Base-by-base conservation (phyloP, 2,113 vertebrate genomes). In the Oncorhynchus masou region DNA sequence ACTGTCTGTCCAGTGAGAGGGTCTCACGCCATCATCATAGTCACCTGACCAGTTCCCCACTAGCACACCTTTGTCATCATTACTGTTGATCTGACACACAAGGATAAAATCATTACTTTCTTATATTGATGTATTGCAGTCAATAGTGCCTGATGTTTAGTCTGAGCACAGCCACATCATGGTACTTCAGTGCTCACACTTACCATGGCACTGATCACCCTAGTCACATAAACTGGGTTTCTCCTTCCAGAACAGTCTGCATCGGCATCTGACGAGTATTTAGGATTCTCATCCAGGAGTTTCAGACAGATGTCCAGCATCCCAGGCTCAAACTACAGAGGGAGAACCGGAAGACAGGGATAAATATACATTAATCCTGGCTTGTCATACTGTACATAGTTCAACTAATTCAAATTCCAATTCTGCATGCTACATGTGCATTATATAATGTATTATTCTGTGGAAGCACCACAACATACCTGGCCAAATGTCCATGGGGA, bases 141-240 rank as follows among this genome's bases (percentile, higher is more conserved):
- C 51, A 54, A 54, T 19, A 54, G 51, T 54, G 51, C 51, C 16
- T 54, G 16, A 15, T 54, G 20, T 9, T 71, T 31, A 19, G 2
- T n/a, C 22, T 15, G 13, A 59, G 13, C 20, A 24, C 8, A 70
- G 12, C 11, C 11, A 22, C 1, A 64, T 64, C 20, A 2, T 64
- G 60, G 5, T 19, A 39, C 31, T 2, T 45, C 15, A 48, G 22
- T 22, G 11, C 15, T 39, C 68, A 9, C 31, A 84, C 94, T 91
- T 84, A 98, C 96, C 96, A 97, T 97, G 72, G 87, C 91, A n/a
- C 96, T 97, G 76, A 97, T 91, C 78, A 96, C 94, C 57, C 96
- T 88, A 85, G 93, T 91, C 4, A 97, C 86, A 0, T 97, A 96
- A 48, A 95, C 68, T 0, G 96, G 91, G 71, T 90, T 91, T 0